phyloP scores from a whole-genome alignment of 2,113 vertebrate species.

The Mesoclemmys tuberculata region DNA sequence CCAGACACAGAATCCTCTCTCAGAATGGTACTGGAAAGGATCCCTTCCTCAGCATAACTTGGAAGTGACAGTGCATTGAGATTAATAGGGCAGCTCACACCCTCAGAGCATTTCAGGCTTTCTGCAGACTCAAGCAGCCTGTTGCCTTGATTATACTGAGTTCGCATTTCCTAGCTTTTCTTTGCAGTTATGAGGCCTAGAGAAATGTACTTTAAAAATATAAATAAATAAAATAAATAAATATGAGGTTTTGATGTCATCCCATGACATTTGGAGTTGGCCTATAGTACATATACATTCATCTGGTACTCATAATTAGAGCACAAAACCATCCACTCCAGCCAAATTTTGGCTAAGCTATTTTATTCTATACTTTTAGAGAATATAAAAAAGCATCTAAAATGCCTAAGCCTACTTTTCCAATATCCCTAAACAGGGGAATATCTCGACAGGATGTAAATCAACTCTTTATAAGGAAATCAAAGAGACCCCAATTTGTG shows the following conservation, averaged over 20 bases:
- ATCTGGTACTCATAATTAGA: background rate
- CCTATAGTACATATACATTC: background rate
- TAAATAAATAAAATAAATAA: fast-evolving
- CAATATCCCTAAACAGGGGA: background rate
- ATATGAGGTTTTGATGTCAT: background rate
- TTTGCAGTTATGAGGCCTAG: background rate
- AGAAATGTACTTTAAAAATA: background rate
- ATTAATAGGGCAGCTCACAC: background rate
- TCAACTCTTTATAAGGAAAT: fast-evolving
- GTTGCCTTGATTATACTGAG: background rate
- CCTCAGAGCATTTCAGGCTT: background rate
- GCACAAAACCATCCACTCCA: background rate
- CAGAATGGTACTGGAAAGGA: background rate
- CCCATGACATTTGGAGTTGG: background rate
- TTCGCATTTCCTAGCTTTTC: background rate
- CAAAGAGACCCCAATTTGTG: background rate
- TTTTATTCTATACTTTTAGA: background rate
- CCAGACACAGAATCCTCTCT: background rate
- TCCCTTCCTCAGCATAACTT: background rate
- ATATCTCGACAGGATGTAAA: background rate
- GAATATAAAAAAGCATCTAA: fast-evolving
- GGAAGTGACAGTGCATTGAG: background rate
- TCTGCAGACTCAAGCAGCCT: background rate
- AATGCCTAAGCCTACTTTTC: background rate
- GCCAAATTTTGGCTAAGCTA: background rate